These are phyloP conservation scores for Lynx canadensis DNA, from an alignment of 2,113 vertebrate genomes.

Conservation along the genomic window DNA sequence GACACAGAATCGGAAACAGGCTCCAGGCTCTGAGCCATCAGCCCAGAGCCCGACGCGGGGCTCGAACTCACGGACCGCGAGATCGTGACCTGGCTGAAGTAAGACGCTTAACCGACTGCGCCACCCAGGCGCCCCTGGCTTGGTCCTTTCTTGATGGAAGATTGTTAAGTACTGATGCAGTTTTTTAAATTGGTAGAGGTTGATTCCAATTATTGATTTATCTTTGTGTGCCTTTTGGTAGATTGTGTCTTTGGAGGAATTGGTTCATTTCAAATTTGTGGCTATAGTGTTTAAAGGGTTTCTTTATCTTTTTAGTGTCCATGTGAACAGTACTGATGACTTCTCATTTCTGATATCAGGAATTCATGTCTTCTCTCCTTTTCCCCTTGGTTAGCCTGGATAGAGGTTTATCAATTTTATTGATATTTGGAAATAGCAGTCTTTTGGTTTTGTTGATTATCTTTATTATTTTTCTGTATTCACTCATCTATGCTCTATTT, in stretches of 20 bases:
- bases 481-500: not conserved
- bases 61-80: too few species aligned
- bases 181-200: not conserved
- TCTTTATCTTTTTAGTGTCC: not conserved
- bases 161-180: not conserved
- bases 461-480: not conserved
- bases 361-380: not conserved
- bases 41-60: too few species aligned
- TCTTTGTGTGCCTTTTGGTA: not conserved
- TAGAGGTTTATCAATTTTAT: not conserved
- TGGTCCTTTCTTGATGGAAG: not conserved
- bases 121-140: not conserved
- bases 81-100: too few species aligned
- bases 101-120: too few species aligned
- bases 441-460: not conserved
- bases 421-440: not conserved
- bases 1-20: too few species aligned
- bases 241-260: not conserved
- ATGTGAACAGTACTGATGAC: not conserved
- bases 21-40: too few species aligned
- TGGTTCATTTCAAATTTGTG: not conserved
- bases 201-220: not conserved
- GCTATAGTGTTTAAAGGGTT: not conserved
- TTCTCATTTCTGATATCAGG: not conserved
- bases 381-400: not conserved